Evolutionary conservation across 1,140 invertebrate genomes (phyloP), one percentile per base, ranked within the genome.

Genomic region (Drosophila ohnishii): DNA sequence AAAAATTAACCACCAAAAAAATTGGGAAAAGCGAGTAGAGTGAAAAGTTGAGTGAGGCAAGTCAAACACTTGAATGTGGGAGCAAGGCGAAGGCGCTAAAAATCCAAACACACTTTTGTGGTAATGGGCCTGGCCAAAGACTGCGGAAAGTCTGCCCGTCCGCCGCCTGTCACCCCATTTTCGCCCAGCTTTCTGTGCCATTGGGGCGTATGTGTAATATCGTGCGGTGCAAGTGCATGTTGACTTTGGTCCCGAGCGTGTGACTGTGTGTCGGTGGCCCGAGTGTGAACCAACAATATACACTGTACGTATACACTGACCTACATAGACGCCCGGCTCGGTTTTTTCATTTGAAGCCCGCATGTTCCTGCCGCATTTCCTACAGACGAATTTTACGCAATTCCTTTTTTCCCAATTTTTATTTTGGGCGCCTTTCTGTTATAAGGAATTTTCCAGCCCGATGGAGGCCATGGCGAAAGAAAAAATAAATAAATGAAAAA

Each of bases 21-120:
- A 25, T 19, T 3, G 16, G 30, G 19, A 35, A 53, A 53, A 10
- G 16, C 13, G 22, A 48, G n/a, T 22, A 37, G 40, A 64, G 53
- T 58, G 39, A n/a, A 53, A 45, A 75, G 55, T 63, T 75, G 60
- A 75, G 63, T 75, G 72, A 48, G 62, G 55, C 62, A 75, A 75
- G 72, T 75, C 72, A 75, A 75, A 75, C 73, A 75, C 61, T 75
- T 44, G 40, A 71, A 48, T 71, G 34, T 48, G 19, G 67, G 51
- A 48, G 50, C 51, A 58, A 50, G 66, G 56, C 69, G 53, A 81
- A 81, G 83, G 78, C 81, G 82, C 72, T 80, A 85, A 78, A 73
- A 84, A 67, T 78, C 72, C 73, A 65, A 71, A 84, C 78, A 85
- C 74, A 86, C 80, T 85, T 85, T 69, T 71, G 65, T 59, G 58